Conservation (phyloP, 2,113 vertebrate species). For the Lampris megalopsis region DNA sequence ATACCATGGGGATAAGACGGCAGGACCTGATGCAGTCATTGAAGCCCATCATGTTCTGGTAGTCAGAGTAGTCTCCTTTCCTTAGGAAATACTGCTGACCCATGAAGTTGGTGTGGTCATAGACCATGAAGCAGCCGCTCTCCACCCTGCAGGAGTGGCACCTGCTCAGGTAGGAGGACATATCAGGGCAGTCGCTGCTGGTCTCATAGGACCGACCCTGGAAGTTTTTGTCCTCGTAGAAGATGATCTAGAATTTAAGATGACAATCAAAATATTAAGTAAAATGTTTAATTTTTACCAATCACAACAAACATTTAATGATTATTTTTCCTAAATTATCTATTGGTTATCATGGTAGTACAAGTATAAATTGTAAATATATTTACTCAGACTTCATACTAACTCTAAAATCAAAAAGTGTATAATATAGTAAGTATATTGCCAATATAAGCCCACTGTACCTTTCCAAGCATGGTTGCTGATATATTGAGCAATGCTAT, state of each 20-base stretch:
- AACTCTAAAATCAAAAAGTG: too few species aligned
- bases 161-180: conserved; percentile 46
- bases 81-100: conserved; percentile 56
- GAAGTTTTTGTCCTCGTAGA: conserved; percentile 25
- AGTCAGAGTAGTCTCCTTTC: conserved; percentile 59
- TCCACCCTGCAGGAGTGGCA: conserved; percentile 63
- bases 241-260: not conserved
- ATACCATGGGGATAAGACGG: conserved; percentile 72
- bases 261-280: too few species aligned
- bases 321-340: too few species aligned
- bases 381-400: too few species aligned
- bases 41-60: conserved; percentile 67
- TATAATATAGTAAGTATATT: too few species aligned
- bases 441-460: conserved; percentile 5
- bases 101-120: conserved; percentile 37
- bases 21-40: conserved; percentile 74
- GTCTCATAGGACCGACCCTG: conserved; percentile 44
- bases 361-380: too few species aligned
- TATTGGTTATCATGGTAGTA: too few species aligned
- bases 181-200: conserved; percentile 45
- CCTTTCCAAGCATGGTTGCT: conserved; percentile 69
- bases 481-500: conserved; percentile 44
- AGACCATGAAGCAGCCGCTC: conserved; percentile 51
- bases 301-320: too few species aligned
- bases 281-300: too few species aligned